A percentile compares a stretch with the other conserved stretches of the same genome.
Conservation (phyloP, 2,888 invertebrate species). For the Acanthoscelides obtectus region DNA sequence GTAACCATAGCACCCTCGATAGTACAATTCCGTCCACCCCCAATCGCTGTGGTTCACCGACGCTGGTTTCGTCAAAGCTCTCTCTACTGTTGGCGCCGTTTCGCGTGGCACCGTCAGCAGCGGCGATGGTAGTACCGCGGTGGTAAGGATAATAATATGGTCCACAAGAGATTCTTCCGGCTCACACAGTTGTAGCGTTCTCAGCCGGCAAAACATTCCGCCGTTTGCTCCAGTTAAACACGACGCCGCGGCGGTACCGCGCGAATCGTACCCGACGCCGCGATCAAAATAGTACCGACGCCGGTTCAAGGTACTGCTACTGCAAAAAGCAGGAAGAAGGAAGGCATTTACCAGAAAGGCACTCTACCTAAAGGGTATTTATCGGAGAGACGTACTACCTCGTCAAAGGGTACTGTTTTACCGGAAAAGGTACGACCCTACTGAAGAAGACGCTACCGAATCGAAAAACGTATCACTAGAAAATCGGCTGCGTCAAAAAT, state of each 20-base stretch:
- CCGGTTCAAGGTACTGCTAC: neutral
- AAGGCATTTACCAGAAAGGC: no score
- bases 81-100: conserved; percentile 1
- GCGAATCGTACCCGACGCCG: neutral
- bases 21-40: neutral
- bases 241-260: neutral
- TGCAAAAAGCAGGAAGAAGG: no score
- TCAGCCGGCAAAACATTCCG: conserved; percentile 13
- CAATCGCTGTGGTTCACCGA: neutral
- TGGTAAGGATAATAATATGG: conserved; percentile 36
- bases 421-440: no score
- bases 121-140: conserved; percentile 6
- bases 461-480: neutral
- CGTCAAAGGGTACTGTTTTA: no score
- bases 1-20: neutral
- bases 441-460: neutral
- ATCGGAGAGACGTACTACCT: no score
- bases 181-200: conserved; percentile 35
- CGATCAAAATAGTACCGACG: neutral
- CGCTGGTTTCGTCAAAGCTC: neutral
- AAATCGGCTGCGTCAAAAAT: neutral
- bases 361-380: no score
- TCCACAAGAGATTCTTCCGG: conserved; percentile 37
- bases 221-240: neutral
- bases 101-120: conserved; percentile 9